phyloP scores from a whole-genome alignment of 2,113 vertebrate species.

The Gobio gobio region DNA sequence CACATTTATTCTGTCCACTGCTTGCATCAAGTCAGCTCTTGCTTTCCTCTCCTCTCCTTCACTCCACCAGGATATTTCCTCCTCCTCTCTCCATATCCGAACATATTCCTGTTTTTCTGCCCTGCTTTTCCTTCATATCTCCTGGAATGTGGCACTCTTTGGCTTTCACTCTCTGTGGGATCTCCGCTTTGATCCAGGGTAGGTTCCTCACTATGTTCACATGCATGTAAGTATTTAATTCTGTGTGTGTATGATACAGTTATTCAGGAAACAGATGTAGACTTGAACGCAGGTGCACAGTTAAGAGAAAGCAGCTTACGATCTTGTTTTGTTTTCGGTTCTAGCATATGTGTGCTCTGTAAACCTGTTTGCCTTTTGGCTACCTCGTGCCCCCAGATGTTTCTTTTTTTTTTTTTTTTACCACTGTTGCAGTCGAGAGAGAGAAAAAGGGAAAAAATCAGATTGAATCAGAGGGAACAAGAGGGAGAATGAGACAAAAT shows the following conservation, averaged over 20 bases:
- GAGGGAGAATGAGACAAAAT: constrained; percentile 39
- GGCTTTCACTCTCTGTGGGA: constrained; percentile 75
- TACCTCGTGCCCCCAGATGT: not conserved
- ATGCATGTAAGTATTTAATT: constrained; percentile 32
- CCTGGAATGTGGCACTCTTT: constrained; percentile 77
- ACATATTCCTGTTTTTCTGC: constrained; percentile 51
- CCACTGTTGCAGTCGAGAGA: constrained; percentile 14
- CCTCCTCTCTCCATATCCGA: constrained; percentile 42
- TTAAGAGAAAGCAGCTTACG: not conserved
- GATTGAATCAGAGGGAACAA: constrained; percentile 12
- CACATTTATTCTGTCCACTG: constrained; percentile 60
- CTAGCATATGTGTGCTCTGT: constrained; percentile 58
- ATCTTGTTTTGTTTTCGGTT: not conserved
- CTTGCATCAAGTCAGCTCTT: constrained; percentile 67
- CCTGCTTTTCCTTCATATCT: constrained; percentile 50
- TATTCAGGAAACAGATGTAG: constrained; percentile 31
- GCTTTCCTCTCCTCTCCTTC: constrained; percentile 52
- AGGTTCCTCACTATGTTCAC: constrained; percentile 58
- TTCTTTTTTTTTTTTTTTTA: not conserved
- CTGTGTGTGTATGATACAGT: constrained; percentile 14
- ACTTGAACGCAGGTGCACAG: constrained; percentile 22
- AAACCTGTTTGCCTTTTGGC: constrained; percentile 58
- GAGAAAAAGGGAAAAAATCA: constrained; percentile 40
- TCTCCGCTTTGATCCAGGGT: constrained; percentile 78
- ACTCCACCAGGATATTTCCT: constrained; percentile 42